phyloP scores from a whole-genome alignment of 2,797 vertebrate species.

The Hyperoplus immaculatus region DNA sequence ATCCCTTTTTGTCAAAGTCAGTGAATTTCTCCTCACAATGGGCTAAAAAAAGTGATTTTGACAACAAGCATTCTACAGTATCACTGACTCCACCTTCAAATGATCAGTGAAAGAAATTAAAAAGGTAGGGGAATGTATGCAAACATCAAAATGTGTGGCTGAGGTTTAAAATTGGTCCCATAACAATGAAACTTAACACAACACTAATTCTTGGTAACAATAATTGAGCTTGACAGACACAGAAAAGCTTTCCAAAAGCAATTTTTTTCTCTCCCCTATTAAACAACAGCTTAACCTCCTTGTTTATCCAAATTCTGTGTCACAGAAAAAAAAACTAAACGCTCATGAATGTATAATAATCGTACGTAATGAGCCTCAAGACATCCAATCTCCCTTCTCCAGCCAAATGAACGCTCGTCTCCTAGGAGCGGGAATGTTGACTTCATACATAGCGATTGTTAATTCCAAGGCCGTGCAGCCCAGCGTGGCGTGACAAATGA shows the following conservation, averaged over 20 bases:
- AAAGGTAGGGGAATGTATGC: too few relatives aligned
- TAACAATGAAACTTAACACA: background rate
- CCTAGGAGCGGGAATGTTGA: conserved; percentile 62
- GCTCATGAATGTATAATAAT: conserved; percentile 67
- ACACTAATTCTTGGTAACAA: conserved; percentile 22
- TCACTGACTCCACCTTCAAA: too few relatives aligned
- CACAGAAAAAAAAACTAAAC: conserved; percentile 54
- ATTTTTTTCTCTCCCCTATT: conserved; percentile 27
- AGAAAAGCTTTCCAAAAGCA: conserved; percentile 33
- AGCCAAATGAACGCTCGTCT: conserved; percentile 61
- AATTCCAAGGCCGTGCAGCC: conserved; percentile 65
- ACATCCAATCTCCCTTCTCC: conserved; percentile 54
- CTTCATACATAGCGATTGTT: conserved; percentile 67
- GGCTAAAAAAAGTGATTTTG: too few relatives aligned
- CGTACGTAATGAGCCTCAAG: conserved; percentile 63
- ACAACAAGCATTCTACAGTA: too few relatives aligned
- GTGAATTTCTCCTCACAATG: too few relatives aligned
- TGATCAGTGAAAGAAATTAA: too few relatives aligned
- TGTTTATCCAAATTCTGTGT: conserved; percentile 51
- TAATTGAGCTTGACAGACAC: conserved; percentile 35
- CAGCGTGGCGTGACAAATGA: conserved; percentile 74
- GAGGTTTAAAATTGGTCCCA: too few relatives aligned
- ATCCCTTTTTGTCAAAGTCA: too few relatives aligned
- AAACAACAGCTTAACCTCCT: conserved; percentile 38
- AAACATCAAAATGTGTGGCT: too few relatives aligned